These are phyloP conservation scores for Heliconius himera DNA, from an alignment of 1,140 invertebrate species.

Conservation along the genomic window DNA sequence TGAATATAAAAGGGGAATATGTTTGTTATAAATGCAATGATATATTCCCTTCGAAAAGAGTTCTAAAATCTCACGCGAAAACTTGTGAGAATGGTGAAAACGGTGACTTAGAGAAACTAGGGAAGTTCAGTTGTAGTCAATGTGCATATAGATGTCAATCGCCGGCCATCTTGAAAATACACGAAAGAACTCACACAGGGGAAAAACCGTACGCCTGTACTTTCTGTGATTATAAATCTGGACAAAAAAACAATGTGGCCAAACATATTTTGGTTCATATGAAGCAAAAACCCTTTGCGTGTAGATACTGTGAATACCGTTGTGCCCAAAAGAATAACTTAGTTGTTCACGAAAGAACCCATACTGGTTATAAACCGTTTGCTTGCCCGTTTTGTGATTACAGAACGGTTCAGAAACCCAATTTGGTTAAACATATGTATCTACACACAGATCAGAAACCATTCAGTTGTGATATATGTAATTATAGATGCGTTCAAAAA, in stretches of 20 bases:
- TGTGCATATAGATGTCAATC: conserved; percentile 77
- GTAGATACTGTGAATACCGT: conserved; percentile 86
- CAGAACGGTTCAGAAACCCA: conserved; percentile 81
- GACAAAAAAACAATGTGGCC: conserved; percentile 88
- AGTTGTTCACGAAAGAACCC: conserved; percentile 83
- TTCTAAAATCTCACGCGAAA: conserved; percentile 69
- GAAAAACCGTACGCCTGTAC: conserved; percentile 84
- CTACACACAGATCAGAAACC: conserved; percentile 85
- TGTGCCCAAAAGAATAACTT: conserved; percentile 85
- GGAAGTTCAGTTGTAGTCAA: conserved; percentile 72
- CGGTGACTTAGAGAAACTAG: conserved; percentile 56
- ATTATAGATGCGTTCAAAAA: conserved; percentile 78
- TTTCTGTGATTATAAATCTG: conserved; percentile 88
- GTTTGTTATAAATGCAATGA: conserved; percentile 69
- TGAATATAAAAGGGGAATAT: conserved; percentile 72
- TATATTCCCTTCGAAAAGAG: conserved; percentile 65
- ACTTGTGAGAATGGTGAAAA: conserved; percentile 55
- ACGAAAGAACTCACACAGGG: conserved; percentile 83
- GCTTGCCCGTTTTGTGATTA: conserved; percentile 85
- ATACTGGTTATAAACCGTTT: conserved; percentile 84
- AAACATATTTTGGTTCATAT: conserved; percentile 89
- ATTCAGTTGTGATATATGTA: conserved; percentile 85
- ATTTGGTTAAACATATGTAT: conserved; percentile 84
- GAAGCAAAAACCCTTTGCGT: conserved; percentile 88
- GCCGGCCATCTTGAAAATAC: conserved; percentile 86